Base-by-base conservation (phyloP, 1,140 invertebrate genomes). In the Onthophagus taurus region DNA sequence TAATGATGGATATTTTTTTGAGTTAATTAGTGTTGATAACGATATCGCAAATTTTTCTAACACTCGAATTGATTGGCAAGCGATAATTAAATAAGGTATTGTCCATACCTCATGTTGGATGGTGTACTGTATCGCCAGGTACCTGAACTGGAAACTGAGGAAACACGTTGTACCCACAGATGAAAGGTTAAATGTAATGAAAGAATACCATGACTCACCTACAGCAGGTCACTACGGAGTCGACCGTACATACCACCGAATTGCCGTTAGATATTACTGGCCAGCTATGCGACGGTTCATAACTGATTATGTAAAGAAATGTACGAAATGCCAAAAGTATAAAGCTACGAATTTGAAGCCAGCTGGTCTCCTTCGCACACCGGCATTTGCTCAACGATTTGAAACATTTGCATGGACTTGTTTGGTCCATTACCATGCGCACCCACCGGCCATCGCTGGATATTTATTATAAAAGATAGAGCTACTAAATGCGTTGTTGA, bases 401-500 rank as follows among this genome's bases (percentile, higher is more conserved):
- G 51, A 46, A 48, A 52, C 48, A 46, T 51, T 49, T 57, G 58
- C 53, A 24, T 54, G 38, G 2, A 63, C 35, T 44, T 60, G 9
- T 57, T 62, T 34, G 59, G 60, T 4, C 55, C 60, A 2, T 36
- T 64, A 17, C 52, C 57, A 2, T 6, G 36, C 16, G 42, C 48
- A n/a, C 17, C 37, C 3, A 26, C 3, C 3, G 37, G 21, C 34
- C 59, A n/a, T 51, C 31, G n/a, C 4, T 56, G 58, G 51, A 52
- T 65, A 9, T 36, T 65, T 5, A 57, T 63, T 9, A 44, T 60
- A 0, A 55, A 65, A 51, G 60, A 64, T 42, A 13, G 47, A 0
- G 43, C 48, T 13, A 53, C 55, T 1, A 53, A 56, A 16, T 66
- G 57, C n/a, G n/a, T n/a, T 57, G 55, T 66, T 4, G 61, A 66